Evolutionary conservation across 2,888 invertebrate genomes (phyloP), one percentile per base, ranked within the genome.

Genomic region (Poecilobothrus nobilitatus): DNA sequence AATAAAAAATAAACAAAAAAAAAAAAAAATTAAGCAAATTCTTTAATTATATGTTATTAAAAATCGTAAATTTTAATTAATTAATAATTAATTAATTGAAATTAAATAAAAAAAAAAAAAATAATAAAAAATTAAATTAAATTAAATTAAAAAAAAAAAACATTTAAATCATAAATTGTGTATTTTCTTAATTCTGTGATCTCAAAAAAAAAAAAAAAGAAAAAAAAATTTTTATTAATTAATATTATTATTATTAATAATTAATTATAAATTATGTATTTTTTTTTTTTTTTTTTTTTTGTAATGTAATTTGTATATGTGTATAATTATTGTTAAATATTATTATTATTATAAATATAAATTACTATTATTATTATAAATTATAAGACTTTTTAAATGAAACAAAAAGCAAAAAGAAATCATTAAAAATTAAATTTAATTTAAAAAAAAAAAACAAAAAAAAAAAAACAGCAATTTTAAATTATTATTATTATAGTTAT

Each of bases 301-400:
- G 53, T 53, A 53, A 53, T 18, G 15, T 53, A 53, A 53, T 53
- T 41, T 53, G 53, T 53, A 53, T 53, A 53, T 53, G 53, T 53
- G 53, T 53, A 53, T 53, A 53, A 53, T 53, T 53, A 53, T 53
- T 53, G 53, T 53, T 53, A 53, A 53, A 53, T 53, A 53, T 18
- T 53, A 37, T 27, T 27, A 27, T 27, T 27, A 27, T 27, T 27
- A 27, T 27, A n/a, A n/a, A n/a, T 27, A 27, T 27, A 27, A 27
- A 27, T 27, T 27, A 27, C 5, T 27, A 27, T 5, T 27, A 37
- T 37, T 37, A 37, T 37, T 37, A 37, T 37, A 10, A 37, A 37
- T 37, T 37, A 53, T 53, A 12, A 53, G 53, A 53, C 15, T 53
- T 53, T 53, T 53, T 53, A 53, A 53, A 53, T 53, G n/a, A 53